Evolutionary conservation across 2,888 invertebrate species (phyloP), one percentile per base, ranked within the genome.

Genomic region (Drosophila recens): DNA sequence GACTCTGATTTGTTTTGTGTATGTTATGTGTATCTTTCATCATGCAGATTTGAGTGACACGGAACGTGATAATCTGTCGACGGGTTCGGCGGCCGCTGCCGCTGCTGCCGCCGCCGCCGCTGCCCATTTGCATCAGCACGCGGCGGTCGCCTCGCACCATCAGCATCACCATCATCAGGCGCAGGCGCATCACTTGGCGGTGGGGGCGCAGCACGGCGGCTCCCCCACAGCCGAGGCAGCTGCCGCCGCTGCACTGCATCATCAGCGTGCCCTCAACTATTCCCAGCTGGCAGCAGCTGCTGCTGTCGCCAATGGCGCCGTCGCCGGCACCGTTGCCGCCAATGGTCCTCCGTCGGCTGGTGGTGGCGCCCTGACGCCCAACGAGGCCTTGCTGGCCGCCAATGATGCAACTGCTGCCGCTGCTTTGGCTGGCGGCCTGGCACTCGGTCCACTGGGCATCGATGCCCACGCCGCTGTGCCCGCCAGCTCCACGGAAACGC

Each of bases 401-500:
- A 90, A 79, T 61, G 92, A 92, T 80, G 90, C 86, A 15, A 87
- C 89, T 2, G 90, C 91, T 0, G 91, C 92, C 9, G 92, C 91
- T 2, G 87, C 91, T 3, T 77, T 91, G 10, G 92, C 91, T 1
- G 91, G 92, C 8, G 91, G 91, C 27, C 52, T 92, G 62, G 90
- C 92, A 4, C 68, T 91, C 34, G 90, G 90, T 4, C 90, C 92
- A 15, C 71, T 94, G 91, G 79, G 93, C 91, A 70, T 92, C 61
- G 92, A 92, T 62, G 89, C 91, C 2, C 92, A 92, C 64, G 82
- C 80, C 10, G 79, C 75, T 0, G 90, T 85, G 45, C 79, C 90
- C 51, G 90, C 92, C 42, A 92, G 92, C 57, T 98, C 98, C 90
- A 98, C 98, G 67, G 98, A 98, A 93, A 98, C 98, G 70, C 94